Base-by-base conservation (phyloP, 2,888 invertebrate genomes). In the Torymus aiolomorphi region DNA sequence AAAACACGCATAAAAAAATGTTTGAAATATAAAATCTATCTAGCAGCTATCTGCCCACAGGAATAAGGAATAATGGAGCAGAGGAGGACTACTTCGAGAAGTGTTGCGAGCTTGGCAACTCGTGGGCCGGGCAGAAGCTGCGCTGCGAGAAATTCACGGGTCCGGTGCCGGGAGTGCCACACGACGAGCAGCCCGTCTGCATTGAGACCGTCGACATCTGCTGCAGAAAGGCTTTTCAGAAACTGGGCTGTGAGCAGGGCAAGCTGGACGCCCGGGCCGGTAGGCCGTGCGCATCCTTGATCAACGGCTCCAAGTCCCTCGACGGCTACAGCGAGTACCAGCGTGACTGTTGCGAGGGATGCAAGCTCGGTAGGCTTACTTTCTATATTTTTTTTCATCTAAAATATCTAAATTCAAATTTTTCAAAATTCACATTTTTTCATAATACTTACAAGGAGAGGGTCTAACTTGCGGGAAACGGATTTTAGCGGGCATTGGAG, bases 191-290 rank as follows among this genome's bases (percentile, higher is more conserved):
- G 84, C 91, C 92, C 2, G 87, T 92, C 1, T 95, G 95, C 83
- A 87, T 93, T 59, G 93, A 93, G n/a, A 92, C 93, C 0, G 91
- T 93, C 31, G 92, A 92, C 76, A 93, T 94, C 52, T 95, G 95
- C 85, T 95, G 95, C 87, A 91, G 86, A 2, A 84, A 85, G 70
- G 84, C 85, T 84, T 91, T 84, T 82, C 92, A 92, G 83, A 91
- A 92, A 82, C 86, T 88, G 65, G 91, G 92, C 82, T 93, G 93
- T 84, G 88, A 90, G 20, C 86, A 88, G 72, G 93, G 93, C 2
- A 92, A 92, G 83, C 86, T 88, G 51, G 91, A 92, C 72, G 93
- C 93, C 1, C 90, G 91, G 73, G 86, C 89, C 54, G 92, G 91
- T 11, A 83, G 87, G 13, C 89, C 88, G 42, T 92, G 92, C 79